Base-by-base conservation (phyloP, 2,888 invertebrate species). In the Drymonia ruficornis region DNA sequence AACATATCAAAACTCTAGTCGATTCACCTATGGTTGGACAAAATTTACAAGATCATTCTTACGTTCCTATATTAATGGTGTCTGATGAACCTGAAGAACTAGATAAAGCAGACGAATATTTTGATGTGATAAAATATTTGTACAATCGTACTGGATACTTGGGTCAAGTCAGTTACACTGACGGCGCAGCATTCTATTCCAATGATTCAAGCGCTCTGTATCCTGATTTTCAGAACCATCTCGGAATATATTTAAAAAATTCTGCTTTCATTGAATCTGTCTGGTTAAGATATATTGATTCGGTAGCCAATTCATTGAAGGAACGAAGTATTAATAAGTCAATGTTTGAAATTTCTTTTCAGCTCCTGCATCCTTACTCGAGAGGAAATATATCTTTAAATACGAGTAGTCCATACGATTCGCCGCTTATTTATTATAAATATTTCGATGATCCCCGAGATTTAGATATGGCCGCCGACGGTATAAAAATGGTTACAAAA, bases 1-100 rank as follows among this genome's bases (percentile, higher is more conserved):
- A 81, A 1, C 76, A 73, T 1, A 84, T 91, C 12, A 28, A 70
- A 0, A 65, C 82, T 0, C 52, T 85, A 6, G 63, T 78, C 7
- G 80, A 91, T 59, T 71, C 83, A 3, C 78, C 85, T 0, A 67
- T 31, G 55, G 89, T 91, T 0, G 92, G 91, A 0, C 58, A 74
- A 43, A 89, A 91, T 63, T 74, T 91, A 0, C 86, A 89, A 49
- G 91, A 92, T 55, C 92, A 93, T 64, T 73, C 47, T 15, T 19
- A 46, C 16, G 9, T 67, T 6, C 57, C 62, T 13, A 49, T 67
- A 34, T 46, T 50, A 46, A 49, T 55, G 9, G 48, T 34, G 8
- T 59, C 34, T 40, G 53, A 66, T 43, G 45, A 42, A 18, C 58
- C 60, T 4, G 44, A 19, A 9, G 19, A 52, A 48, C 29, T 34